Percentiles rank a stretch among this genome's conserved stretches.
Conservation (phyloP, 2,797 vertebrate genomes). For the Eidolon dupreanum region DNA sequence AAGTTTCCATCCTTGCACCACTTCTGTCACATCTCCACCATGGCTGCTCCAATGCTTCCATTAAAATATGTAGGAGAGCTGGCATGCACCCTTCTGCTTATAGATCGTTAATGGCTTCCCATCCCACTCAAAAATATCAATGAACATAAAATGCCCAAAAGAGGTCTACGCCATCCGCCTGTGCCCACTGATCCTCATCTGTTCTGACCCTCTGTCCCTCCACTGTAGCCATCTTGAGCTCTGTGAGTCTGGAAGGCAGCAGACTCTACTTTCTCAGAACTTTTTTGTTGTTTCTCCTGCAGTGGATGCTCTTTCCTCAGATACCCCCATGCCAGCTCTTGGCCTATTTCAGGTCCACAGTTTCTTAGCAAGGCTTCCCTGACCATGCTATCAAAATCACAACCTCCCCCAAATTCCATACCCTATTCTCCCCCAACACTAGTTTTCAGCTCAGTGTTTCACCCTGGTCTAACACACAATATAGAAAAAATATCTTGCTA, state of each 20-base stretch:
- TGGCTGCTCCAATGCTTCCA: not conserved
- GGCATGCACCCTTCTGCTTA: not conserved
- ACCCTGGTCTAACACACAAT: not conserved
- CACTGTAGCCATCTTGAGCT: not conserved
- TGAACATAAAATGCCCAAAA: not conserved
- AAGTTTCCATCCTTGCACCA: not conserved
- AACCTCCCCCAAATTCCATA: not conserved
- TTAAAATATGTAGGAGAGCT: not conserved
- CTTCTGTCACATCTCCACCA: not conserved
- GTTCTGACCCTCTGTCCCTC: not conserved
- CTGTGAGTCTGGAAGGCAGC: not conserved
- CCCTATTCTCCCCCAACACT: not conserved
- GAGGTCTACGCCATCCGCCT: not conserved
- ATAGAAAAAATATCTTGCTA: not conserved
- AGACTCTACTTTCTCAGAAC: not conserved
- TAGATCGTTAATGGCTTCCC: not conserved
- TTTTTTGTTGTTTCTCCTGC: not conserved
- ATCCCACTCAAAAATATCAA: not conserved
- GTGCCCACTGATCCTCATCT: not conserved
- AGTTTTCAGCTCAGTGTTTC: not conserved
- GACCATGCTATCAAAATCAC: not conserved
- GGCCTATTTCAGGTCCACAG: not conserved
- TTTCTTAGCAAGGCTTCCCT: not conserved
- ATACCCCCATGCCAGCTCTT: not conserved
- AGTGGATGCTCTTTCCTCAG: not conserved